Base-by-base conservation (phyloP, 2,113 vertebrate species). In the Boulengerochromis microlepis region DNA sequence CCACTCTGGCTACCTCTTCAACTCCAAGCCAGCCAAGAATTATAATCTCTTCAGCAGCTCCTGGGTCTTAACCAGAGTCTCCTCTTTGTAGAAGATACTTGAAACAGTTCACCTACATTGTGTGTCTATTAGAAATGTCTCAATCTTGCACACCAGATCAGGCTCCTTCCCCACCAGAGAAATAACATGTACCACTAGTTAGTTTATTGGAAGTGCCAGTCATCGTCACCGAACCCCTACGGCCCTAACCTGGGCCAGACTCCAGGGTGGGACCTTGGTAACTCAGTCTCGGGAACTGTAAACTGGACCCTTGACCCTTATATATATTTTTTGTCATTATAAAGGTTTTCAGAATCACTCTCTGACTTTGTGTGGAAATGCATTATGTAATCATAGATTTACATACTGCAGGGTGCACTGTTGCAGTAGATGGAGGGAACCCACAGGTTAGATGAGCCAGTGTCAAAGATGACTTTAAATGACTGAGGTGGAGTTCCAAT, bases 401-500 rank as follows among this genome's bases (percentile, higher is more conserved):
- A 94, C 94, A 4, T 83, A 95, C 93, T 85, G 90, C 95, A 95
- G 33, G 93, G 80, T 10, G 66, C 1, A 22, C 94, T 95, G 86
- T 1, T 87, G 89, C 95, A 95, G 90, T 94, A 95, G 88, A 91
- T 3, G 18, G 95, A 96, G 19, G 94, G 95, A 50, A 95, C 86
- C 94, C 93, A 95, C 84, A 95, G 93, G 82, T 93, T 93, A 12
- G 93, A 93, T 1, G 95, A 96, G 7, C 90, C 94, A 3, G 84
- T 92, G 57, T 95, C 95, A 54, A 94, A 95, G 85, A 95, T 53
- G 45, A 95, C 94, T 59, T 81, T 93, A 86, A 95, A 95, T 53
- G 93, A 92, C 89, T 95, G 94, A 61, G 94, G 92, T 52, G 94
- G 94, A 29, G 92, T 95, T 71, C 95, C 95, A 26, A 94, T 95